Evolutionary conservation across 2,888 invertebrate species (phyloP), one percentile per base, ranked within the genome.

Genomic region (Patella pellucida): DNA sequence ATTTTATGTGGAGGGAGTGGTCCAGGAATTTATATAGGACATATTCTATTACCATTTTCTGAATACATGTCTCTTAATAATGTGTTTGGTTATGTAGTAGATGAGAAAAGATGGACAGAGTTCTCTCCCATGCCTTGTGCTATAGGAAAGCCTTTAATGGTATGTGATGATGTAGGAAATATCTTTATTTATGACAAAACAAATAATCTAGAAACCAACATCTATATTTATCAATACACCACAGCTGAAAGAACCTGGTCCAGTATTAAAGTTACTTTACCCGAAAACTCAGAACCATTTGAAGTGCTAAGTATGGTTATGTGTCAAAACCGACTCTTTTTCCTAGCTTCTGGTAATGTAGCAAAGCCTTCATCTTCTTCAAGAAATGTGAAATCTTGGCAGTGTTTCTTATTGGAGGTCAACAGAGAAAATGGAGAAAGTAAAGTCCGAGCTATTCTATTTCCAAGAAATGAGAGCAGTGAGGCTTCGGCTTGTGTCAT

Each of bases 101-200:
- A 76, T 16, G 86, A 87, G 71, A 79, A 85, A 52, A 76, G 85
- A 23, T 87, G 86, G 86, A 82, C 83, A 23, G 81, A 85, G 79
- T 77, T 87, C 62, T 83, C 85, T 52, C 82, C 85, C 62, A 76
- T 87, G 68, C 86, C 86, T 14, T 80, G 79, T 69, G 75, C 81
- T 52, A 85, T 86, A 80, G 67, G 79, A 52, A 76, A 76, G 14
- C 85, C 85, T 3, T 68, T 83, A 15, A 77, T 85, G 51, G 79
- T 83, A 2, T 81, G 79, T 69, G 80, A 82, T 68, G 72, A 76
- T 12, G 71, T 72, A 14, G 79, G 78, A 12, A 80, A 79, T 71
- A 54, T 86, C 73, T 84, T 82, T 78, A 84, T 85, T 54, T 81
- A 79, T 71, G 83, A 85, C 72, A 76, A 77, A 15, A 69, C 71